Base-by-base conservation (phyloP, 2,797 vertebrate species). In the Fratercula arctica region DNA sequence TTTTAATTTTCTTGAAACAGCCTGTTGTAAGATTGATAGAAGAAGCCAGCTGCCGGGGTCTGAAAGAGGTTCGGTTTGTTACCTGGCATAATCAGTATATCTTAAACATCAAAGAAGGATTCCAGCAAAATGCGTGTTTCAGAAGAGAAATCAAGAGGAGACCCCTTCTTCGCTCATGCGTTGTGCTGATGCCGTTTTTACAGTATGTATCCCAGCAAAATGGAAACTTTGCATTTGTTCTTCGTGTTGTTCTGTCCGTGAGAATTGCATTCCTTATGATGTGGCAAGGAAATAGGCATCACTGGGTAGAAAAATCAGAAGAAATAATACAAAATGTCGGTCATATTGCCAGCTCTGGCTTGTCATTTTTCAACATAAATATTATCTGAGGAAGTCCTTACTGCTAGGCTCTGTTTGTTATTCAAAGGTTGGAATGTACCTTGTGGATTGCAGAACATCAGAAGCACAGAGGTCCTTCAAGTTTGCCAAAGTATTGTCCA, bases 11-110 rank as follows among this genome's bases (percentile, higher is more conserved):
- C 37, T 82, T 82, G 26, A 31, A 78, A 37, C 97, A 99, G 99
- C 99, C 99, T 18, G 99, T 99, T 94, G 98, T 99, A 61, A 98
- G 99, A 93, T 92, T 99, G 96, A 99, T 99, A 50, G 99, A 99
- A 97, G 99, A 99, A 97, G 99, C 99, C 10, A 99, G 98, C 61
- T 98, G 98, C 33, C 98, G 99, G 43, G 99, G 99, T 60, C 98
- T 99, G 87, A 99, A 99, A 95, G 99, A 99, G 97, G 99, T 99
- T 46, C 99, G 99, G 10, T 99, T 99, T 94, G 98, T 99, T 73
- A 99, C 99, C 68, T 99, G 99, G 98, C 99, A 99, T 97, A 99
- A 99, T 97, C 99, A 99, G 96, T 99, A 99, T 85, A 99, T 99
- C 97, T 98, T 99, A 87, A 99, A 99, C 97, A 98, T 99, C 97